Evolutionary conservation across 2,888 invertebrate species (phyloP).

Genomic region (Blomia tropicalis): DNA sequence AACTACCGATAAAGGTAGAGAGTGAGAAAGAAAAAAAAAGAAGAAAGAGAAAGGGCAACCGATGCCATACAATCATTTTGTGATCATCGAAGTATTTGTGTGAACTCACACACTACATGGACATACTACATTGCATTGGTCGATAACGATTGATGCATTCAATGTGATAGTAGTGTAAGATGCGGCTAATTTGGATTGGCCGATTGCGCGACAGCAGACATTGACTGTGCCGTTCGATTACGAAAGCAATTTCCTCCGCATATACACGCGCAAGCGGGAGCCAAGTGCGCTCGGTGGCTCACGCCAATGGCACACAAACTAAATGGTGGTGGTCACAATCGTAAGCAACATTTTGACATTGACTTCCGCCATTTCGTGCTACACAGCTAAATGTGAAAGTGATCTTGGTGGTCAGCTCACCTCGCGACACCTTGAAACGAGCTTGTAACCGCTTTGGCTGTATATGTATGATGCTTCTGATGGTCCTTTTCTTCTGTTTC

Average conservation of each 20-base stretch:
- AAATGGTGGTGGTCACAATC: neutral
- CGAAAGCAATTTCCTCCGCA: conserved; percentile 8
- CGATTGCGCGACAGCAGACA: conserved; percentile 13
- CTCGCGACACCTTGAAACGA: conserved; percentile 6
- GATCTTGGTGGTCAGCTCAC: conserved; percentile 14
- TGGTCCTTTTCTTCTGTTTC: no score
- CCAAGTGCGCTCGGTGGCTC: neutral
- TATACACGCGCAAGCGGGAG: neutral
- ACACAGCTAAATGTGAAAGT: conserved; percentile 14
- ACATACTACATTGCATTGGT: no score
- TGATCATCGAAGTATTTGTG: no score
- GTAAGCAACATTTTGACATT: conserved; percentile 10
- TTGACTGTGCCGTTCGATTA: neutral
- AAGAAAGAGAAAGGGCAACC: no score
- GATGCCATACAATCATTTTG: no score
- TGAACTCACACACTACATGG: no score
- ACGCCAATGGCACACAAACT: neutral
- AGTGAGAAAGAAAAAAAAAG: no score
- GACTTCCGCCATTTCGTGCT: conserved; percentile 16
- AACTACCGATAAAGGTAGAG: no score
- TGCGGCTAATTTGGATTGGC: neutral
- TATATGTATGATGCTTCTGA: no score
- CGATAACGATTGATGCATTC: no score
- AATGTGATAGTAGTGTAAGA: no score
- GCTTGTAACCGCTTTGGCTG: conserved; percentile 6